Evolutionary conservation across 2,113 vertebrate species (phyloP), one percentile per base, ranked within the genome.

Genomic region (Corythoichthys intestinalis): DNA sequence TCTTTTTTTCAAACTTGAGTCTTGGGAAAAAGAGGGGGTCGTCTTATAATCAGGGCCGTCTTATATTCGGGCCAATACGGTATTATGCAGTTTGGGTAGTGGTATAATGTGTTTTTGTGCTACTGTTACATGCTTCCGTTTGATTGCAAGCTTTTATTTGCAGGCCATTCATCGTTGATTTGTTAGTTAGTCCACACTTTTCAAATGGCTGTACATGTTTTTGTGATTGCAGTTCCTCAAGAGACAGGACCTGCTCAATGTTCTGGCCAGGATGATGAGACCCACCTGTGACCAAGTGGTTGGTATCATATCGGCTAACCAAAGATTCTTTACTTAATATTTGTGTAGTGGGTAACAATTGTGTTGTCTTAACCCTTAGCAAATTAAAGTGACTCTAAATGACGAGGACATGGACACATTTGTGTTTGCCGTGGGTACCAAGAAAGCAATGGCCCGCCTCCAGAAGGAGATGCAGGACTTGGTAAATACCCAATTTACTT

Each of bases 401-500:
- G 97, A 99, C 7, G 97, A 99, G 67, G 97, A 99, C 76, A 99
- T 98, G 97, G 97, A 99, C 80, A 98, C 95, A 0, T 99, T 96
- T 11, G 96, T 99, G 64, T 98, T 98, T 89, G 95, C 96, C 64
- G 92, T 97, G 48, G 97, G 97, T 41, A 95, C 94, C 44, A 95
- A 94, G 80, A 99, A 96, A 90, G 93, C 96, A 52, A 93, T 97
- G 93, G 93, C 94, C 20, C 90, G 94, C 53, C 90, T 98, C 66
- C 97, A 99, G 93, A 99, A 99, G 53, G 97, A 99, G 84, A 95
- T 99, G 97, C 97, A 99, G 91, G 97, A 99, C 91, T 85, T 99
- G 95, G 91, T 93, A 67, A 91, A 73, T 75, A 60, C 1, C 28
- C 2, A n/a, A 48, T 10, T 46, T 63, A 20, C 38, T 63, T n/a